A percentile compares a stretch with the other conserved stretches of the same genome.
phyloP scores from a whole-genome alignment of 2,888 invertebrate genomes.

The Nephrotoma flavescens region DNA sequence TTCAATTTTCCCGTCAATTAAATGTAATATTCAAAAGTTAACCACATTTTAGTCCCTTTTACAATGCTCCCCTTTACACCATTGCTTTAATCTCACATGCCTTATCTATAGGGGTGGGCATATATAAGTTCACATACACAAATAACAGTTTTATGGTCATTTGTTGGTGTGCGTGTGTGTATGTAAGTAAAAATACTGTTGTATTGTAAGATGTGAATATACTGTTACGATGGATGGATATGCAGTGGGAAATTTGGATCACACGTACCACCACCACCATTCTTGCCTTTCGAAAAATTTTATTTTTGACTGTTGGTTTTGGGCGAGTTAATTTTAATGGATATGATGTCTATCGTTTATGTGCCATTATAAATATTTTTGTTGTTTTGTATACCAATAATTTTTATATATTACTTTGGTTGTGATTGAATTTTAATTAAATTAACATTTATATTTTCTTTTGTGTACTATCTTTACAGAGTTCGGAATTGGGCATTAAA shows the following conservation, averaged over 20 bases:
- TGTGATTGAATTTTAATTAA: neutral
- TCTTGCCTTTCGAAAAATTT: neutral
- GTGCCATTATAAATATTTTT: neutral
- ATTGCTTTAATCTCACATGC: too few species aligned
- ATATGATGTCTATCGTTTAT: neutral
- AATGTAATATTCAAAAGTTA: neutral
- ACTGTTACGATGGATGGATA: neutral
- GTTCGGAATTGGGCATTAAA: constrained; percentile 85
- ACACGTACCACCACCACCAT: neutral
- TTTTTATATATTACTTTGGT: neutral
- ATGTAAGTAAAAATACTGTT: neutral
- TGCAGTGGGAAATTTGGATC: neutral
- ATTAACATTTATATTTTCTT: neutral
- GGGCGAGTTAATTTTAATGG: neutral
- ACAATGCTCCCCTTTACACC: too few species aligned
- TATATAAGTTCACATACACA: neutral
- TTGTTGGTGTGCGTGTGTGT: neutral
- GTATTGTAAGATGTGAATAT: neutral
- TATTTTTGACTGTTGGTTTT: neutral
- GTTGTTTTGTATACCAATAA: neutral
- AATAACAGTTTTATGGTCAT: neutral
- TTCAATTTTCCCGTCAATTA: neutral
- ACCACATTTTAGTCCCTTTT: neutral
- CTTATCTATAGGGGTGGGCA: too few species aligned
- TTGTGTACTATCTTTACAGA: constrained; percentile 36